Evolutionary conservation across 2,888 invertebrate species (phyloP), one percentile per base, ranked within the genome.

Genomic region (Drosophila parthenogenetica): DNA sequence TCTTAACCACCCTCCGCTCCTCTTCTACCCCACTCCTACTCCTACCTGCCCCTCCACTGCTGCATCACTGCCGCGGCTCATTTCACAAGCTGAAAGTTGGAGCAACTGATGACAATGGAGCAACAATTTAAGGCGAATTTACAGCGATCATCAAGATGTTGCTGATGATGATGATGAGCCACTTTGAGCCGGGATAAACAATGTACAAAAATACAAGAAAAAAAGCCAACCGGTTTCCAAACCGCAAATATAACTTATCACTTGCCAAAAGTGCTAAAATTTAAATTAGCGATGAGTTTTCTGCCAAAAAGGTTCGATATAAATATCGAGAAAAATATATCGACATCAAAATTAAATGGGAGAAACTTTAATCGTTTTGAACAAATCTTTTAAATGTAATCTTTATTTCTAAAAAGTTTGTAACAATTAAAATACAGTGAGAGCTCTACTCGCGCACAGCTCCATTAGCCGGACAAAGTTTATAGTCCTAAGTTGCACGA

Each of bases 81-180:
- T n/a, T n/a, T 25, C 14, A 42, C 43, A 43, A 43, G 54, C 37
- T 17, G 37, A 32, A 35, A 13, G 53, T 29, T 42, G 48, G 48
- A 25, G 32, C 53, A 42, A 25, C 53, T 45, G 43, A 19, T 51
- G 59, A n/a, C 59, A 61, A 50, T 58, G 63, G 48, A 48, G 40
- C 55, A 71, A 50, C 76, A 72, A 75, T 73, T 79, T 50, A 67
- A 73, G 51, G 69, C 57, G 60, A 77, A 77, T 79, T 77, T 69
- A 73, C 73, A 73, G 68, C 69, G 54, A 58, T 60, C 19, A 60
- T 66, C 54, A 35, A 43, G 61, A 53, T 53, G 17, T 5, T 19
- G 35, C 1, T 50, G 19, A 14, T 57, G 16, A 25, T 45, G 55
- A 60, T 57, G 45, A 65, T 66, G 62, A 75, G 66, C 69, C 65